Conservation (phyloP, 2,888 invertebrate genomes). For the Sylvicola cinctus region DNA sequence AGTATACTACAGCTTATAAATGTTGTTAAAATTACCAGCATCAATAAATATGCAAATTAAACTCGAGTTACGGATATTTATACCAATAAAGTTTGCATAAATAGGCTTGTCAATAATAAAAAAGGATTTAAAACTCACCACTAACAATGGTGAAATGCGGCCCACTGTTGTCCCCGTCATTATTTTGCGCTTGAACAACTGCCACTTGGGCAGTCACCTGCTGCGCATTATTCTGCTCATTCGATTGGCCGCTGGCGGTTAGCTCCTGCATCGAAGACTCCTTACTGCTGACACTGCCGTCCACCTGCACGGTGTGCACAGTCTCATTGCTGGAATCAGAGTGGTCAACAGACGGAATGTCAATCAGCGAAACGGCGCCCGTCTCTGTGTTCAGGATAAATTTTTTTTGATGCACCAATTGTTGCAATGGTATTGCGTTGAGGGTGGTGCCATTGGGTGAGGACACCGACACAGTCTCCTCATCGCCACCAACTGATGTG, state of each 20-base stretch:
- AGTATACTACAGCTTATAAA: no score
- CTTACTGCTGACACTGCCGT: no score
- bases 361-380: slow-evolving; percentile 15
- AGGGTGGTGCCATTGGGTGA: slow-evolving; percentile 1
- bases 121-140: no score
- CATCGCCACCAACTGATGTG: slow-evolving; percentile 1
- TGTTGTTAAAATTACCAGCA: no score
- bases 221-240: slow-evolving; percentile 10
- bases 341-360: slow-evolving; percentile 22
- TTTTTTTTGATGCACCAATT: slow-evolving; percentile 14
- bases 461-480: slow-evolving; percentile 3
- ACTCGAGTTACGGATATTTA: no score
- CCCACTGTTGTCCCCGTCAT: slow-evolving; percentile 15
- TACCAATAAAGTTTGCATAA: no score
- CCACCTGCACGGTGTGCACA: slow-evolving; percentile 6
- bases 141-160: slow-evolving; percentile 23
- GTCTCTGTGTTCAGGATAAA: slow-evolving; percentile 13
- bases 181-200: slow-evolving; percentile 16
- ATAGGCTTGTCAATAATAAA: no score
- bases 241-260: slow-evolving; percentile 12
- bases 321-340: slow-evolving; percentile 20
- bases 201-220: slow-evolving; percentile 22
- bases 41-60: no score
- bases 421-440: neutral
- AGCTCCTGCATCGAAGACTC: no score